A percentile compares a stretch with the other conserved stretches of the same genome.
phyloP scores from a whole-genome alignment of 2,888 invertebrate genomes.

The Machimus rusticus region DNA sequence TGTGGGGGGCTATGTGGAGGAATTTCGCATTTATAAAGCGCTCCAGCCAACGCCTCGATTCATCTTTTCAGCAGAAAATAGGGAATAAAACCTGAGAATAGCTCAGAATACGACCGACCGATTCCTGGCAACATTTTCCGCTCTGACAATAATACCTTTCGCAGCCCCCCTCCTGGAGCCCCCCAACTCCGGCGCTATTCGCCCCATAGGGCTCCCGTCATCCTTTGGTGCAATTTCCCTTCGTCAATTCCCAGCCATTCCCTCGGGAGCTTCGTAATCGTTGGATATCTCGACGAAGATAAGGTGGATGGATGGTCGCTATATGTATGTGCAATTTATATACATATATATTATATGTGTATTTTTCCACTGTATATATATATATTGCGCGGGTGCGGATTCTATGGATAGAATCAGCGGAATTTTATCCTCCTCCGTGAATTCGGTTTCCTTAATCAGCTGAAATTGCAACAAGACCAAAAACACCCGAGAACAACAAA shows the following conservation, averaged over 20 bases:
- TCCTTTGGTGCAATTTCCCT: not conserved
- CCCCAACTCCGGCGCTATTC: not conserved
- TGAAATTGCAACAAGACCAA: slow-evolving; percentile 12
- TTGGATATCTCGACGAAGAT: not conserved
- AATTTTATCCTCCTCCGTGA: slow-evolving; percentile 17
- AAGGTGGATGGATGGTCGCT: not conserved
- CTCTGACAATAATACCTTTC: not conserved
- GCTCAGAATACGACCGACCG: not conserved
- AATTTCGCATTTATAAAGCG: not conserved
- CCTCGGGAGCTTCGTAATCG: not conserved
- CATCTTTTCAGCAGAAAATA: not conserved
- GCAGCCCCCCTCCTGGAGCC: not conserved
- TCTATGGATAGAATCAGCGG: not conserved
- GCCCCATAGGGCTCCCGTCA: not conserved
- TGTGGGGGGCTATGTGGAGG: not conserved
- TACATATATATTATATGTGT: not conserved
- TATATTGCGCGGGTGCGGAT: not conserved
- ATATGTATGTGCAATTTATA: not conserved
- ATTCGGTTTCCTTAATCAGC: slow-evolving; percentile 9
- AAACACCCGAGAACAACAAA: not conserved
- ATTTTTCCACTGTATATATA: not conserved
- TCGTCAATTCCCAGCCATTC: not conserved
- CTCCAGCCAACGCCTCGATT: not conserved
- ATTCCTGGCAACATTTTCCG: not conserved
- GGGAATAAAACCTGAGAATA: not conserved